Evolutionary conservation across 1,140 invertebrate genomes (phyloP).

Genomic region (Oryctes rhinoceros): DNA sequence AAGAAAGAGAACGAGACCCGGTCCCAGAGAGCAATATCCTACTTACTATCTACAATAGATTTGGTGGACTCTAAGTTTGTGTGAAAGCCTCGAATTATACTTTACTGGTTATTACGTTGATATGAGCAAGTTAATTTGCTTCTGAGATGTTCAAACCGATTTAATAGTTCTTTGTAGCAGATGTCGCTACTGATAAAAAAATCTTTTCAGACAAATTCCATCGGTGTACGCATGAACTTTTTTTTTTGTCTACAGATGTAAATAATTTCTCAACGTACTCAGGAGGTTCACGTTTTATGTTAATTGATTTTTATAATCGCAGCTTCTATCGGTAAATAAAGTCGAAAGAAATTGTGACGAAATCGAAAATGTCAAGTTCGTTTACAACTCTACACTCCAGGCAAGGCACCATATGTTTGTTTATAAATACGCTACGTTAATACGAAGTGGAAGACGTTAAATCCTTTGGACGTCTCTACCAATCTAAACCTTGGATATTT

Average conservation of each 20-base stretch:
- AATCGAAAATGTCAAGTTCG: constrained; percentile 18
- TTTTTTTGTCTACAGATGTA: background rate
- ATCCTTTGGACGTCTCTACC: too few relatives aligned
- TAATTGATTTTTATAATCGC: constrained; percentile 17
- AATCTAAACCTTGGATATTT: background rate
- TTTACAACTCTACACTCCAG: background rate
- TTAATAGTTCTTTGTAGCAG: too few relatives aligned
- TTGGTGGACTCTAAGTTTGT: too few relatives aligned
- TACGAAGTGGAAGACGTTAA: background rate
- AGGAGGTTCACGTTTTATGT: constrained; percentile 5
- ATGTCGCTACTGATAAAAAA: too few relatives aligned
- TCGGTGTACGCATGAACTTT: background rate
- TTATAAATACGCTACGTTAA: background rate
- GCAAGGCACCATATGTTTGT: background rate
- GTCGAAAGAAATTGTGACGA: constrained; percentile 13
- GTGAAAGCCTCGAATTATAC: too few relatives aligned
- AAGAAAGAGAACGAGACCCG: too few relatives aligned
- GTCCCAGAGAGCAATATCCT: too few relatives aligned
- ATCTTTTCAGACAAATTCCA: too few relatives aligned
- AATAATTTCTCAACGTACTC: background rate
- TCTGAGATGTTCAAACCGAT: too few relatives aligned
- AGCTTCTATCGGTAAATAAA: background rate
- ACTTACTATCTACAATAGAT: too few relatives aligned
- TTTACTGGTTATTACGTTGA: too few relatives aligned
- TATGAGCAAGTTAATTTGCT: too few relatives aligned